Evolutionary conservation across 2,113 vertebrate genomes (phyloP).

Genomic region (Myocastor coypus): DNA sequence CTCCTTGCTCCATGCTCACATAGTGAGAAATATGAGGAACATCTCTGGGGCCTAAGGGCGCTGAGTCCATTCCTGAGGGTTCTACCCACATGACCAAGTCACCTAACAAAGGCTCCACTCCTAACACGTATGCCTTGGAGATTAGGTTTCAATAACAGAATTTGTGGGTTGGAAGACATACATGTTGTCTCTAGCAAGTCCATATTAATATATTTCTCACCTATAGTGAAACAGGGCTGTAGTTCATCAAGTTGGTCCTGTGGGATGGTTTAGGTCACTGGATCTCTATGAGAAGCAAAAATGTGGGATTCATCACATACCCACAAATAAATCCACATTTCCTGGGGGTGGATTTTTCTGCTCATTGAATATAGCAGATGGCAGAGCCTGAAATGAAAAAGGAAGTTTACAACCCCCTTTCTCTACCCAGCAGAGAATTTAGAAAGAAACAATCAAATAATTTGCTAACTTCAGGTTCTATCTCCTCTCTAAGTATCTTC

Average conservation of each 20-base stretch:
- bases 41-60: not conserved
- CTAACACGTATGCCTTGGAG: not conserved
- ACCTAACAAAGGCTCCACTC: not conserved
- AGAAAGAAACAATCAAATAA: not conserved
- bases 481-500: not conserved
- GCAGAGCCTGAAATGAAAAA: constrained; percentile 24
- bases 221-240: not conserved
- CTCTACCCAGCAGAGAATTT: not conserved
- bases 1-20: not conserved
- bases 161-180: not conserved
- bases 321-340: constrained; percentile 17
- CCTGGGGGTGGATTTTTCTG: constrained; percentile 41
- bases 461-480: not conserved
- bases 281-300: not conserved
- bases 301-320: not conserved
- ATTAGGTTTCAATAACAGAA: not conserved
- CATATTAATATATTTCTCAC: not conserved
- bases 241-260: not conserved
- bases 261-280: not conserved
- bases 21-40: not conserved
- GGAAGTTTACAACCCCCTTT: not conserved
- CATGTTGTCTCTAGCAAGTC: not conserved
- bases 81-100: not conserved
- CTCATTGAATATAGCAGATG: constrained; percentile 4
- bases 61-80: not conserved